Evolutionary conservation across 2,888 invertebrate species (phyloP).

Genomic region (Hartigia nigra): DNA sequence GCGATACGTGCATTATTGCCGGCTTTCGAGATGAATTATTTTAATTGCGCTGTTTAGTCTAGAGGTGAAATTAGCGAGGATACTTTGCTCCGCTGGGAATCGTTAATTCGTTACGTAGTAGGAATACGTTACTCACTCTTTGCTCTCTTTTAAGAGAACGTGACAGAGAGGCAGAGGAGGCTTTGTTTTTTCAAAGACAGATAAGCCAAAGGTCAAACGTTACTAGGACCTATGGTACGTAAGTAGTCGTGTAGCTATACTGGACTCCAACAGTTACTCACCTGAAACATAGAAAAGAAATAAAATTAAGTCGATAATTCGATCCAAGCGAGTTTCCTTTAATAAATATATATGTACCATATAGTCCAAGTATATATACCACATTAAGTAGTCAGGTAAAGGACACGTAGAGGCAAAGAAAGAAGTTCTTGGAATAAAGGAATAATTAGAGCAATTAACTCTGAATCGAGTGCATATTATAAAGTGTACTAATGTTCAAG

Average conservation of each 20-base stretch:
- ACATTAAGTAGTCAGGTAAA: background rate
- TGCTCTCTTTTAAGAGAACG: background rate
- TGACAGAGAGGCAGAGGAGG: background rate
- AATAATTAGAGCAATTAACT: background rate
- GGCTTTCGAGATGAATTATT: conserved; percentile 42
- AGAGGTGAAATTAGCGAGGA: conserved; percentile 4
- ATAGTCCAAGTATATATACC: background rate
- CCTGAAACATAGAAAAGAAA: background rate
- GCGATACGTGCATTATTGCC: background rate
- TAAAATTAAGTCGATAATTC: background rate
- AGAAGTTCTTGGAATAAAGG: background rate
- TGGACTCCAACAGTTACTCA: background rate
- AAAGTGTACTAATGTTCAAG: background rate
- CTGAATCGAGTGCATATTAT: background rate
- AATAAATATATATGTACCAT: background rate
- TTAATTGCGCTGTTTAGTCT: conserved; percentile 46
- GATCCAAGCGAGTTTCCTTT: background rate
- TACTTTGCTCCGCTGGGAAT: background rate
- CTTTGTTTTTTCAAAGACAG: background rate
- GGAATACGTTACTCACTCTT: background rate
- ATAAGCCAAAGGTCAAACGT: background rate
- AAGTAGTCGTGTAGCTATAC: background rate
- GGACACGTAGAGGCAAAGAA: background rate
- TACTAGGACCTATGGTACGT: background rate
- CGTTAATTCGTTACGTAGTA: background rate